Conservation (phyloP, 1,140 invertebrate species). For the Drosophila suzukii region DNA sequence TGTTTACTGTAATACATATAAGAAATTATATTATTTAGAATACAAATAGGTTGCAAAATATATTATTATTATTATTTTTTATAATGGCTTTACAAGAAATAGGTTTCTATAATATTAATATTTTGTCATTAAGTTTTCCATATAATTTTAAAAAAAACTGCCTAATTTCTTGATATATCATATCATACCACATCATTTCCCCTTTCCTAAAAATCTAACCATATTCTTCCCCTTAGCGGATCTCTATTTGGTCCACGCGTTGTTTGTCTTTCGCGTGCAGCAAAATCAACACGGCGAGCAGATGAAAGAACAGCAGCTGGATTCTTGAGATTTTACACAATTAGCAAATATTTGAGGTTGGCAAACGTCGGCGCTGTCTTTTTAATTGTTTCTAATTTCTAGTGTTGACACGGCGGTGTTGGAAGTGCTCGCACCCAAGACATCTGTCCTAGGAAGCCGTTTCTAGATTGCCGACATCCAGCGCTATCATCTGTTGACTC, state of each 20-base stretch:
- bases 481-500: constrained; percentile 71
- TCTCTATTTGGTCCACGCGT: constrained; percentile 21
- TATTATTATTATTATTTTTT: too few relatives aligned
- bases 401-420: constrained; percentile 58
- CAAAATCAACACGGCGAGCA: constrained; percentile 24
- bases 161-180: too few relatives aligned
- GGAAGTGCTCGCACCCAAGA: constrained; percentile 8
- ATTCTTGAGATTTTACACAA: constrained; percentile 59
- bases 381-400: constrained; percentile 78
- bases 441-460: constrained; percentile 32
- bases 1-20: too few relatives aligned
- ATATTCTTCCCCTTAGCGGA: constrained; percentile 14
- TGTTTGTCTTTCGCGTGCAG: constrained; percentile 28
- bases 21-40: too few relatives aligned
- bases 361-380: constrained; percentile 61
- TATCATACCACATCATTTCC: background rate
- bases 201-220: background rate
- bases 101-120: too few relatives aligned
- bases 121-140: too few relatives aligned
- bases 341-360: constrained; percentile 65
- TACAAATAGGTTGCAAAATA: too few relatives aligned
- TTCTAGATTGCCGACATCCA: constrained; percentile 41
- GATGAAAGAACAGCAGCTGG: constrained; percentile 47
- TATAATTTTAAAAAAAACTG: too few relatives aligned
- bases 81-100: too few relatives aligned